Conservation (phyloP, 2,888 invertebrate species). For the Tenthredo distinguenda region DNA sequence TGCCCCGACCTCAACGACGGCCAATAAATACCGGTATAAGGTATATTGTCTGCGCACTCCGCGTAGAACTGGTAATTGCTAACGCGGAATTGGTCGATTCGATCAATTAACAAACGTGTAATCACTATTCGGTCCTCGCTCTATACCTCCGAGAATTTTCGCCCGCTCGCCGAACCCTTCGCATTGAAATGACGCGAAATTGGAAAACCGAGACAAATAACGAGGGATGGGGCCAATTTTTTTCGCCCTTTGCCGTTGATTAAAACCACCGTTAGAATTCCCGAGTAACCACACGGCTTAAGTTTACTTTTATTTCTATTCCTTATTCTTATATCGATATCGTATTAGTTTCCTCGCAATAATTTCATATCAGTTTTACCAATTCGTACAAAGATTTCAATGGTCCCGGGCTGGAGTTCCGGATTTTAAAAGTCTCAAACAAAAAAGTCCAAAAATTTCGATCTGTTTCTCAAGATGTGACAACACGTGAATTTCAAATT, state of each 20-base stretch:
- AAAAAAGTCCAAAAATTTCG: too few relatives aligned
- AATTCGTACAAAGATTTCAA: too few relatives aligned
- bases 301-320: not conserved
- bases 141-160: not conserved
- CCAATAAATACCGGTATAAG: constrained; percentile 23
- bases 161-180: not conserved
- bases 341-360: not conserved
- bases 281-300: not conserved
- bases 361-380: too few relatives aligned
- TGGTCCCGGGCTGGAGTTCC: too few relatives aligned
- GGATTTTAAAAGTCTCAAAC: too few relatives aligned
- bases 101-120: constrained; percentile 37
- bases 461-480: too few relatives aligned
- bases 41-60: constrained; percentile 5
- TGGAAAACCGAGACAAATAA: constrained; percentile 15
- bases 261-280: constrained; percentile 11
- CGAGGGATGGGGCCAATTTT: not conserved
- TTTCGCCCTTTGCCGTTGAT: not conserved
- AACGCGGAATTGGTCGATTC: constrained; percentile 21
- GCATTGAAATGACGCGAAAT: constrained; percentile 14
- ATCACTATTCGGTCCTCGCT: constrained; percentile 13
- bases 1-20: not conserved
- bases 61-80: constrained; percentile 16
- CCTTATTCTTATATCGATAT: not conserved
- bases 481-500: not conserved